Evolutionary conservation across 2,113 vertebrate species (phyloP).

Genomic region (Todiramphus saurophagus): DNA sequence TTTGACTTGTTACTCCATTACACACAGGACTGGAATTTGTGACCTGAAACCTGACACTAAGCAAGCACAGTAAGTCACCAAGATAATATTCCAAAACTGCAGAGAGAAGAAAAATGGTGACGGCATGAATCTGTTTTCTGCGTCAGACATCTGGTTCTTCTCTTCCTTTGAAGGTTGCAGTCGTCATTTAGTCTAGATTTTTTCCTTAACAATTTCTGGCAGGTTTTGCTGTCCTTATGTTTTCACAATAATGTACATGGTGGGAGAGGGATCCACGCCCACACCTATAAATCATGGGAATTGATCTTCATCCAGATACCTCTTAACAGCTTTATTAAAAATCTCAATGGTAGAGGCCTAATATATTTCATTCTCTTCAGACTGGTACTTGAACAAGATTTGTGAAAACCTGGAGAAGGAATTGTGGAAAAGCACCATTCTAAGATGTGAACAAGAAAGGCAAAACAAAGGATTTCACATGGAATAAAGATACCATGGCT

Average conservation of each 20-base stretch:
- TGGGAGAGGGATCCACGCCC: not conserved
- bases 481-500: not conserved
- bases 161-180: slow-evolving; percentile 18
- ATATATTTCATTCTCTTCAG: not conserved
- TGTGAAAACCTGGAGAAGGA: not conserved
- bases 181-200: slow-evolving; percentile 12
- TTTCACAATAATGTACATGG: not conserved
- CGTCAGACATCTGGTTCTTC: not conserved
- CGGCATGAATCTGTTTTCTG: not conserved
- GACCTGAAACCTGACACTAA: not conserved
- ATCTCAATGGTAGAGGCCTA: not conserved
- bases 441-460: not conserved
- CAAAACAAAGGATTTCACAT: not conserved
- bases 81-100: not conserved
- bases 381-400: not conserved
- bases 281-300: not conserved
- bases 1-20: not conserved
- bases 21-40: not conserved
- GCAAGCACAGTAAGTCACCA: not conserved
- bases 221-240: not conserved
- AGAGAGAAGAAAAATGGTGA: not conserved
- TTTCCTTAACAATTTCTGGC: not conserved
- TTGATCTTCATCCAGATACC: not conserved
- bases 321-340: not conserved
- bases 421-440: not conserved